These are phyloP conservation scores for Stylophora pistillata DNA, from an alignment of 64 coral and sea anemone species.

Conservation along the genomic window DNA sequence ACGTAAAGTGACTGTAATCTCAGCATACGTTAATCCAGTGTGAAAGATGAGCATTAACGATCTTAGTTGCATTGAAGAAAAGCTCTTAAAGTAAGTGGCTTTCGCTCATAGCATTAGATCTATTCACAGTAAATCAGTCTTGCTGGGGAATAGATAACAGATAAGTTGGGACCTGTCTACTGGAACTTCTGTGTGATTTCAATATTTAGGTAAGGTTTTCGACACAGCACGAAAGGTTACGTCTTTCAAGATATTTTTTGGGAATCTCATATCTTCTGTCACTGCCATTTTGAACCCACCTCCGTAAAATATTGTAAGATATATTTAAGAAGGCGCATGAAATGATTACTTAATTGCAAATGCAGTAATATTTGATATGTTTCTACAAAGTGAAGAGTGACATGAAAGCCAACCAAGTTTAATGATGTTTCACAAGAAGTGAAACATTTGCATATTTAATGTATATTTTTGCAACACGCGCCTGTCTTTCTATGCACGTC, in stretches of 20 bases:
- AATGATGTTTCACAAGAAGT: no score
- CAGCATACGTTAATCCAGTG: slow-evolving; percentile 22
- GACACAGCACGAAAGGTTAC: no score
- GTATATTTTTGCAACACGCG: no score
- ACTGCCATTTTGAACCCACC: neutral
- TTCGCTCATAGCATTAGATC: neutral
- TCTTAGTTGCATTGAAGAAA: neutral
- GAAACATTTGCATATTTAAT: no score
- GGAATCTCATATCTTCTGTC: neutral
- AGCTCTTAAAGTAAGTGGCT: neutral
- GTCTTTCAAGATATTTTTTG: no score
- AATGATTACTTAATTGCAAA: no score
- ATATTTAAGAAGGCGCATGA: no score
- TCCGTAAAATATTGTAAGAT: no score
- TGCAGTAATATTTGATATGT: no score
- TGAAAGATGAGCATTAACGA: neutral
- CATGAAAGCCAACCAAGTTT: no score
- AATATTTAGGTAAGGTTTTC: neutral
- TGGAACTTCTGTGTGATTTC: neutral
- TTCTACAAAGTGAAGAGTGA: no score
- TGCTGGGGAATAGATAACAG: neutral
- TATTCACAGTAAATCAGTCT: neutral
- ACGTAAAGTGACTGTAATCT: neutral
- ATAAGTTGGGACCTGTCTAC: neutral
- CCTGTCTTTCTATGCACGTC: no score